Evolutionary conservation across 2,797 vertebrate species (phyloP).

Genomic region (Bradypodion pumilum): DNA sequence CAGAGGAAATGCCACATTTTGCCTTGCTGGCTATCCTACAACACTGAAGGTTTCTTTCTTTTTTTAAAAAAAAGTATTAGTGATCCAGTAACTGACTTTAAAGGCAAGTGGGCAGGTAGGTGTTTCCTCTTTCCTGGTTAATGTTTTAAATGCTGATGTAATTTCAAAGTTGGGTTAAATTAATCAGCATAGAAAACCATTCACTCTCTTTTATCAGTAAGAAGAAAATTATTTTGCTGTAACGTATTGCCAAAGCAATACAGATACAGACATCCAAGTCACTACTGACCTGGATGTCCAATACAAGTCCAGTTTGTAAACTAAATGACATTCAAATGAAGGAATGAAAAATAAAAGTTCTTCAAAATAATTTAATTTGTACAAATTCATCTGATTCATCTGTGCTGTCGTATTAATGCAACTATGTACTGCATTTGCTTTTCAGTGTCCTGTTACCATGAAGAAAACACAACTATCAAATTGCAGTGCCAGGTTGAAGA

Average conservation of each 20-base stretch:
- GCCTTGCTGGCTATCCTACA: slow-evolving; percentile 52
- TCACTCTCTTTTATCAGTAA: slow-evolving; percentile 51
- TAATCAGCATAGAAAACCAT: slow-evolving; percentile 53
- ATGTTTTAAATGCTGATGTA: slow-evolving; percentile 54
- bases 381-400: not conserved
- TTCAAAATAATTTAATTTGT: too few species aligned
- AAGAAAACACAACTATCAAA: not conserved
- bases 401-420: not conserved
- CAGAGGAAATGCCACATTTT: slow-evolving; percentile 75
- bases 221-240: slow-evolving; percentile 47
- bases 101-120: slow-evolving; percentile 68
- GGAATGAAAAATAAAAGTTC: not conserved
- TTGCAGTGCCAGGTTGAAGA: not conserved
- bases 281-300: not conserved
- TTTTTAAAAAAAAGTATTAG: slow-evolving; percentile 68
- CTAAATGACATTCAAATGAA: not conserved
- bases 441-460: not conserved
- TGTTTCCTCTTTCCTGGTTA: slow-evolving; percentile 46
- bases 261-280: not conserved
- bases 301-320: not conserved
- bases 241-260: slow-evolving; percentile 33
- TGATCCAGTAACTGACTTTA: slow-evolving; percentile 72
- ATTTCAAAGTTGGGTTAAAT: slow-evolving; percentile 59
- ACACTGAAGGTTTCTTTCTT: slow-evolving; percentile 62
- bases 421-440: not conserved